phyloP scores from a whole-genome alignment of 1,140 invertebrate species.

The Habropoda laboriosa region DNA sequence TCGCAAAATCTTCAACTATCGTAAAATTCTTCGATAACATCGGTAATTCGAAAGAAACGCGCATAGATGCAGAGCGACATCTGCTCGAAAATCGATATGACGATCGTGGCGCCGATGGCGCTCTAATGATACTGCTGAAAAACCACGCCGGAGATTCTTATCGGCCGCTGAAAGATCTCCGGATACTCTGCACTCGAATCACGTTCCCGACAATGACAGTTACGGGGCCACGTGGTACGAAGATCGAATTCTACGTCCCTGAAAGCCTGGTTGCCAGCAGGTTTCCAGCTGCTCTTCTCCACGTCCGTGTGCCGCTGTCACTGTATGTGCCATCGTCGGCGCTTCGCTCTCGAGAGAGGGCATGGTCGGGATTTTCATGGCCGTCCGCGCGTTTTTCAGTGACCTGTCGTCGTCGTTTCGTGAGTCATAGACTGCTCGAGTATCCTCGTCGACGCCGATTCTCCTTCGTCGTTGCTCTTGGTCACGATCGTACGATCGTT shows the following conservation, averaged over 20 bases:
- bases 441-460: no score
- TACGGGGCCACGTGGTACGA: slow-evolving; percentile 35
- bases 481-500: background rate
- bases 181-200: slow-evolving; percentile 11
- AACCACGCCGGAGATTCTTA: background rate
- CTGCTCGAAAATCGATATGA: background rate
- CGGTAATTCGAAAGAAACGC: background rate
- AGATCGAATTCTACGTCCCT: slow-evolving; percentile 38
- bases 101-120: slow-evolving; percentile 4
- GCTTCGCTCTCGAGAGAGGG: slow-evolving; percentile 12
- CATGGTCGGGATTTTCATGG: slow-evolving; percentile 46
- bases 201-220: slow-evolving; percentile 34
- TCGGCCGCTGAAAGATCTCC: background rate
- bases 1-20: background rate
- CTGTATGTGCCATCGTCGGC: slow-evolving; percentile 7
- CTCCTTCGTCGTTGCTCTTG: no score
- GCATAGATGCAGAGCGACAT: background rate
- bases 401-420: background rate
- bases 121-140: background rate
- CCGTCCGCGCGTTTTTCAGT: slow-evolving; percentile 11
- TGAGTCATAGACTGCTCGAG: slow-evolving; percentile 5
- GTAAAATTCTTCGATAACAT: background rate
- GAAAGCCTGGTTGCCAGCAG: slow-evolving; percentile 43
- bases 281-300: slow-evolving; percentile 53
- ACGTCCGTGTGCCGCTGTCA: slow-evolving; percentile 24